Percentiles rank a stretch among this genome's conserved stretches.
These are phyloP conservation scores for Odontomyia ornata DNA, from an alignment of 2,888 invertebrate species.

Conservation along the genomic window DNA sequence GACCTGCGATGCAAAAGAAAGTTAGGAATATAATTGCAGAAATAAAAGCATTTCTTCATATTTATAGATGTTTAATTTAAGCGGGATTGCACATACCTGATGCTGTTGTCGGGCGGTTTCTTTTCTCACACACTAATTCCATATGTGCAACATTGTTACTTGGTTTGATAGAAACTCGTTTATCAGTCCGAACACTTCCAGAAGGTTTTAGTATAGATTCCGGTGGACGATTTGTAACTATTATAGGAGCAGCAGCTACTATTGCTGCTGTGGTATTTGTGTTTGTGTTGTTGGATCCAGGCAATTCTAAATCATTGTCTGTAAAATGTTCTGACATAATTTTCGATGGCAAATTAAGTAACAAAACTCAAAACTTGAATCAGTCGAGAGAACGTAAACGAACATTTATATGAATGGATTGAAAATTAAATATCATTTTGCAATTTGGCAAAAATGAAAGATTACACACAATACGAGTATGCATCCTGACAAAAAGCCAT, in stretches of 20 bases:
- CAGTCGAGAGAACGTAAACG: background rate
- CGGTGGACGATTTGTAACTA: slow-evolving; percentile 28
- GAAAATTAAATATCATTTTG: no score
- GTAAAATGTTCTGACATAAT: slow-evolving; percentile 4
- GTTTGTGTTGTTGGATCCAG: slow-evolving; percentile 52
- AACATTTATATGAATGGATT: background rate
- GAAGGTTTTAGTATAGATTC: slow-evolving; percentile 63
- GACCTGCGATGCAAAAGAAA: no score
- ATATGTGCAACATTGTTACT: slow-evolving; percentile 56
- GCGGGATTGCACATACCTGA: slow-evolving; percentile 54
- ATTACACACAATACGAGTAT: slow-evolving; percentile 1
- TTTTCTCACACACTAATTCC: slow-evolving; percentile 60
- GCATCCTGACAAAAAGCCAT: background rate
- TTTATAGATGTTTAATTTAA: background rate
- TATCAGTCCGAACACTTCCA: slow-evolving; percentile 55
- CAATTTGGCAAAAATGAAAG: background rate
- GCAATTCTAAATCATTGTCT: slow-evolving; percentile 37
- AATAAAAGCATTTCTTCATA: background rate
- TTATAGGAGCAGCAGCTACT: slow-evolving; percentile 45
- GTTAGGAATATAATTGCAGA: no score
- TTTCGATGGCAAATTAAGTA: background rate
- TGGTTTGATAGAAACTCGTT: slow-evolving; percentile 62
- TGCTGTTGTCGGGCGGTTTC: slow-evolving; percentile 54
- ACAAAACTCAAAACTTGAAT: background rate
- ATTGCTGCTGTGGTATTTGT: slow-evolving; percentile 46